Base-by-base conservation (phyloP, 2,888 invertebrate genomes). In the Cotesia congregata region DNA sequence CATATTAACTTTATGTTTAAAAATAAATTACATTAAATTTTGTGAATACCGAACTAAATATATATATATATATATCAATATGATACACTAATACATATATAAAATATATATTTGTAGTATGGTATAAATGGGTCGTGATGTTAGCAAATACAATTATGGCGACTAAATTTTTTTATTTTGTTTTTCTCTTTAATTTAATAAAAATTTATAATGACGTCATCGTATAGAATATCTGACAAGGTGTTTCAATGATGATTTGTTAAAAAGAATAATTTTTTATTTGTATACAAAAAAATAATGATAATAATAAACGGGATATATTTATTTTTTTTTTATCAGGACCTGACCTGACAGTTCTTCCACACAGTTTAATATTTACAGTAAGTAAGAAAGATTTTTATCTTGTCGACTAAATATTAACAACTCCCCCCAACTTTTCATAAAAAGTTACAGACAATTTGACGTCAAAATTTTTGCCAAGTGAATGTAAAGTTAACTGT, bases 111-210 rank as follows among this genome's bases (percentile, higher is more conserved):
- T 50, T 50, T 50, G 50, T 50, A 50, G 12, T 50, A 50, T 12
- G 12, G 30, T 50, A 12, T 50, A 50, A 12, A 50, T 50, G 12
- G 12, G 9, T 20, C 67, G 67, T 67, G 67, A 15, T 20, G 39
- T 20, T 67, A 20, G n/a, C 30, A 12, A 67, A 20, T 12, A 38
- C 67, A 20, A 20, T 67, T 67, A 67, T 67, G 67, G 67, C 67
- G 67, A 6, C 67, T 5, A 20, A 1, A 38, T 1, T 6, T 67
- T 67, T 67, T 67, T 15, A 30, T 30, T 30, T 30, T 30, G 30
- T 20, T 67, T 67, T 20, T 20, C 1, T 20, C n/a, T n/a, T 38
- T 67, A 38, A 67, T 67, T 67, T 12, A 67, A 39, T 67, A 39
- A 9, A 39, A 20, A 62, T 62, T 62, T 62, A 6, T 62, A n/a